A percentile compares a stretch with the other conserved stretches of the same genome.
Conservation (phyloP, 2,797 vertebrate genomes). For the Aulostomus chinensis region DNA sequence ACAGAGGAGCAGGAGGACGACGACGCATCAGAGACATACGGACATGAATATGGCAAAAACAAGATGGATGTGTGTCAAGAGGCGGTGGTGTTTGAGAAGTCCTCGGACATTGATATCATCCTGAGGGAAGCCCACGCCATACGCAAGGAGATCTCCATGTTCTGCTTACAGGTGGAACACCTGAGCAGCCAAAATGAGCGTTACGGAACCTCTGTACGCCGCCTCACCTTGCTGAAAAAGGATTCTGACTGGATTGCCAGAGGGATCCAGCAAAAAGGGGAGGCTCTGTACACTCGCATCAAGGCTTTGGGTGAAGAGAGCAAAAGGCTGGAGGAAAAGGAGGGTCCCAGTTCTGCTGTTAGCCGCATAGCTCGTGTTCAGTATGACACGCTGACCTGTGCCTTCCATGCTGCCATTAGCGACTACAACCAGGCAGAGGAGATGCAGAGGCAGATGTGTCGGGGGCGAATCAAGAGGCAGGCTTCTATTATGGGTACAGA, state of each 20-base stretch:
- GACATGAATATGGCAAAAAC: constrained; percentile 47
- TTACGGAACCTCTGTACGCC: constrained; percentile 86
- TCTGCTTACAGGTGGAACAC: constrained; percentile 80
- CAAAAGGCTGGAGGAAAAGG: constrained; percentile 69
- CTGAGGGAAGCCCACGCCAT: constrained; percentile 82
- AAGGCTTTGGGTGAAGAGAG: constrained; percentile 75
- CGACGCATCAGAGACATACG: neutral
- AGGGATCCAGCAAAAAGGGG: constrained; percentile 82
- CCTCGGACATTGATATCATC: constrained; percentile 75
- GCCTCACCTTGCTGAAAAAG: constrained; percentile 87
- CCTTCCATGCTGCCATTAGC: constrained; percentile 82
- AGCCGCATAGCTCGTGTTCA: constrained; percentile 83
- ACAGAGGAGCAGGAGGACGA: constrained; percentile 51
- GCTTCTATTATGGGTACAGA: constrained; percentile 88
- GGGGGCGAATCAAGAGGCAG: constrained; percentile 88
- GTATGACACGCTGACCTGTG: constrained; percentile 73
- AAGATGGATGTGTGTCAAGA: constrained; percentile 54
- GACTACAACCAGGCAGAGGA: constrained; percentile 86
- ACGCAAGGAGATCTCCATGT: constrained; percentile 77
- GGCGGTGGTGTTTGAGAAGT: constrained; percentile 81
- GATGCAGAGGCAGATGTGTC: constrained; percentile 84
- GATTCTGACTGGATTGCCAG: constrained; percentile 87
- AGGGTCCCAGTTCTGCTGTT: constrained; percentile 72
- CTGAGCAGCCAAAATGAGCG: constrained; percentile 83
- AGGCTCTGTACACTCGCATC: constrained; percentile 80